These are phyloP conservation scores for Drosophila nigrodunni DNA, from an alignment of 1,140 invertebrate species.

Conservation along the genomic window DNA sequence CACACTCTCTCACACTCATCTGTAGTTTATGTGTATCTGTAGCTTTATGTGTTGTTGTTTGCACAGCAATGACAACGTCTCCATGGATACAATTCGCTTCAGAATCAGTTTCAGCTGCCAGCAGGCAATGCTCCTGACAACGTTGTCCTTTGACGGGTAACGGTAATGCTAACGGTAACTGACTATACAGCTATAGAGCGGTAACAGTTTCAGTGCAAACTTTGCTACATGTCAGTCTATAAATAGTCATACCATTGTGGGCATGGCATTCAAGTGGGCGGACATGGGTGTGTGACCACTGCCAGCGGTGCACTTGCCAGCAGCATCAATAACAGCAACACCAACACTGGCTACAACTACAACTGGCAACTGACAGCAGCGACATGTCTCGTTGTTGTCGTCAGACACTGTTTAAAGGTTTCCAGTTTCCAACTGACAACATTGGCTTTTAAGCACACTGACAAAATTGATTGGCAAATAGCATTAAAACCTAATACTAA, in stretches of 20 bases:
- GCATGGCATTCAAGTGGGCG: slow-evolving; percentile 12
- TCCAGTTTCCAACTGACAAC: slow-evolving; percentile 32
- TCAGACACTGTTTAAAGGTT: slow-evolving; percentile 43
- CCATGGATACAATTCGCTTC: slow-evolving; percentile 36
- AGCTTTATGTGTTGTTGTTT: slow-evolving; percentile 17
- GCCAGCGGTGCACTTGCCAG: slow-evolving; percentile 43
- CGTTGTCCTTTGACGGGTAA: slow-evolving; percentile 33
- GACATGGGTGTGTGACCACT: slow-evolving; percentile 8
- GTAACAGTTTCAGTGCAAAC: slow-evolving; percentile 11
- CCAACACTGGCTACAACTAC: not conserved
- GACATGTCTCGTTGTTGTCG: slow-evolving; percentile 39
- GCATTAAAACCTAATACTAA: not conserved
- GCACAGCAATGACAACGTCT: slow-evolving; percentile 29
- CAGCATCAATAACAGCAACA: slow-evolving; percentile 21
- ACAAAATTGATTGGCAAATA: slow-evolving; percentile 2
- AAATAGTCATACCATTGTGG: slow-evolving; percentile 32
- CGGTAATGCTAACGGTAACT: not conserved
- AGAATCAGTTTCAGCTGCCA: slow-evolving; percentile 30
- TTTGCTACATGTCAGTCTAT: slow-evolving; percentile 47
- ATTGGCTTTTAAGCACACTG: slow-evolving; percentile 37
- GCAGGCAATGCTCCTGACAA: slow-evolving; percentile 6
- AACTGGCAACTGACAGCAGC: slow-evolving; percentile 20
- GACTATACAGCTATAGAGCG: not conserved
- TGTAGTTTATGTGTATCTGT: slow-evolving; percentile 20
- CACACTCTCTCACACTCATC: slow-evolving; percentile 21